Conservation (phyloP, 2,888 invertebrate species). For the Acheta domesticus region DNA sequence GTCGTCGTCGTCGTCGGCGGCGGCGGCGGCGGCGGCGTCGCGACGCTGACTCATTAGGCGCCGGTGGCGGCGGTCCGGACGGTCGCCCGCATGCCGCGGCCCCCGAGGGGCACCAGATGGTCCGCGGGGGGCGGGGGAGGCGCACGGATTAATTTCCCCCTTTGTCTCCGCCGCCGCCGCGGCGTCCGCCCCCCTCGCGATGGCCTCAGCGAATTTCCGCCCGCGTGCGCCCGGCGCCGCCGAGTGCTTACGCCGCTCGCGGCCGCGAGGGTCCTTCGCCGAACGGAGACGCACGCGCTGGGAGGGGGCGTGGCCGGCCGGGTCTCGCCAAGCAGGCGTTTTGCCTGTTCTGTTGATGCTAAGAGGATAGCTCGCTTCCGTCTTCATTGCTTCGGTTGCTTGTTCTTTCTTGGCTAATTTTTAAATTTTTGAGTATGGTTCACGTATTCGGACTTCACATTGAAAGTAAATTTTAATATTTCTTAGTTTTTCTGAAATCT, state of each 20-base stretch:
- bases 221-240: not conserved
- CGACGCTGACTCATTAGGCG: not conserved
- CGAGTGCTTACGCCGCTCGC: not conserved
- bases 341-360: too few relatives aligned
- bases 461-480: too few relatives aligned
- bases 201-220: conserved; percentile 18
- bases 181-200: not conserved
- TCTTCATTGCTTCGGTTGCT: too few relatives aligned
- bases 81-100: not conserved
- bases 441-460: too few relatives aligned
- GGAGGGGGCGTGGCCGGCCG: too few relatives aligned
- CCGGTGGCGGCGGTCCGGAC: not conserved
- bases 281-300: too few relatives aligned
- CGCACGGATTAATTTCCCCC: conserved; percentile 3
- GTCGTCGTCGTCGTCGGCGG: not conserved
- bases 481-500: too few relatives aligned
- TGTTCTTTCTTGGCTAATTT: too few relatives aligned
- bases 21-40: not conserved
- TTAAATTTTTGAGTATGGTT: too few relatives aligned
- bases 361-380: too few relatives aligned
- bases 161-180: not conserved
- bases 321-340: too few relatives aligned
- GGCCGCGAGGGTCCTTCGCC: not conserved
- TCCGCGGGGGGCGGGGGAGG: not conserved
- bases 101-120: conserved; percentile 7